These are phyloP conservation scores for Choristoneura rosaceana DNA, from an alignment of 2,888 invertebrate genomes.

Conservation along the genomic window DNA sequence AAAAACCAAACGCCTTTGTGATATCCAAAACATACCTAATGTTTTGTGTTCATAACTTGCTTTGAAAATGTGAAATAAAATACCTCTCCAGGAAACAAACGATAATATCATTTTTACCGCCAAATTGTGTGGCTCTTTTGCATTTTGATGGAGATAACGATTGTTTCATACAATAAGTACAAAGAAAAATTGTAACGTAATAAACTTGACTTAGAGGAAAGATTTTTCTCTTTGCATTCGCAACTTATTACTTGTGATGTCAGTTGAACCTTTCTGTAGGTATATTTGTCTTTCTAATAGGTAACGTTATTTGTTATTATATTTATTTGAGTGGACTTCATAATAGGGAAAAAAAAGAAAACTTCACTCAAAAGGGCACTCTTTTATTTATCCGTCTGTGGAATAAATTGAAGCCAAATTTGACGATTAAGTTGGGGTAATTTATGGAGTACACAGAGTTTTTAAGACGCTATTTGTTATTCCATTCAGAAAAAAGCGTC, in stretches of 20 bases:
- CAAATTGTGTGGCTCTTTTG: slow-evolving; percentile 2
- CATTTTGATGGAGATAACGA: slow-evolving; percentile 8
- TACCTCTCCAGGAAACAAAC: neutral
- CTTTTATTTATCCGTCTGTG: neutral
- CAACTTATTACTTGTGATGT: neutral
- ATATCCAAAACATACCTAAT: neutral
- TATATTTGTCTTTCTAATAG: neutral
- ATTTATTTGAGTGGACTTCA: neutral
- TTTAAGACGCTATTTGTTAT: too few relatives aligned
- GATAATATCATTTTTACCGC: slow-evolving; percentile 10
- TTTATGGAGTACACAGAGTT: too few relatives aligned
- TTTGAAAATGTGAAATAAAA: neutral
- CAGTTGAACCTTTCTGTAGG: neutral
- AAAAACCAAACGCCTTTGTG: neutral
- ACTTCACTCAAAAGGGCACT: neutral
- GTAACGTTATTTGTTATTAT: neutral
- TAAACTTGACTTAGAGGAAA: neutral
- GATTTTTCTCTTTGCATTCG: neutral
- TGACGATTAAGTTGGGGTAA: too few relatives aligned
- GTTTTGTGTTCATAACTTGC: neutral
- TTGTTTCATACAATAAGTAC: neutral
- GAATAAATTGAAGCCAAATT: neutral
- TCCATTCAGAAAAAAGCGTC: too few relatives aligned
- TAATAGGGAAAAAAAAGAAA: neutral
- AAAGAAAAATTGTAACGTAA: slow-evolving; percentile 7